phyloP scores from a whole-genome alignment of 2,797 vertebrate species.

The Coracias cyanogaster region DNA sequence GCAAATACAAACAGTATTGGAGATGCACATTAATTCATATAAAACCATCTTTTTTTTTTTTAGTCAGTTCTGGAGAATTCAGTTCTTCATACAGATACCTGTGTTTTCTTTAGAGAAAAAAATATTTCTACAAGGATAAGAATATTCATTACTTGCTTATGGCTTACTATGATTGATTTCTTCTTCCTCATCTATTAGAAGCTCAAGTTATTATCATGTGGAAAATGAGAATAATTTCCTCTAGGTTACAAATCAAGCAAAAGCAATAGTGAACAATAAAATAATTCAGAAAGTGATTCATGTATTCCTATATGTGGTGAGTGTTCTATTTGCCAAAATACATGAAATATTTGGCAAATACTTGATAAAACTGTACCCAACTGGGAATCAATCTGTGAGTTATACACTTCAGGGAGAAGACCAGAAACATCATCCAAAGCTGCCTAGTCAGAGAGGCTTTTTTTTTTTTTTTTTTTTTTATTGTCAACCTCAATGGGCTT shows the following conservation, averaged over 20 bases:
- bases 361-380: not conserved
- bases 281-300: not conserved
- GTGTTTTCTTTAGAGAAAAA: not conserved
- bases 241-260: not conserved
- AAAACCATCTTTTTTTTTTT: not conserved
- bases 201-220: not conserved
- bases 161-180: not conserved
- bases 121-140: not conserved
- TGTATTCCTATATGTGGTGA: accelerated
- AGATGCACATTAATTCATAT: not conserved
- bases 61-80: not conserved
- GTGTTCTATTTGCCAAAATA: not conserved
- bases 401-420: not conserved
- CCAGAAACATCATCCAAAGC: not conserved
- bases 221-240: not conserved
- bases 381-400: not conserved
- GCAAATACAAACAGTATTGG: not conserved
- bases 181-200: not conserved
- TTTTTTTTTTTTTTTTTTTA: not conserved
- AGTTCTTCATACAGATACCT: not conserved
- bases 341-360: not conserved
- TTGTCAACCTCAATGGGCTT: not conserved
- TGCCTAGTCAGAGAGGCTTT: not conserved
- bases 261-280: not conserved
- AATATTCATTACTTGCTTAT: not conserved